phyloP scores from a whole-genome alignment of 1,140 invertebrate genomes.

The Maconellicoccus hirsutus region DNA sequence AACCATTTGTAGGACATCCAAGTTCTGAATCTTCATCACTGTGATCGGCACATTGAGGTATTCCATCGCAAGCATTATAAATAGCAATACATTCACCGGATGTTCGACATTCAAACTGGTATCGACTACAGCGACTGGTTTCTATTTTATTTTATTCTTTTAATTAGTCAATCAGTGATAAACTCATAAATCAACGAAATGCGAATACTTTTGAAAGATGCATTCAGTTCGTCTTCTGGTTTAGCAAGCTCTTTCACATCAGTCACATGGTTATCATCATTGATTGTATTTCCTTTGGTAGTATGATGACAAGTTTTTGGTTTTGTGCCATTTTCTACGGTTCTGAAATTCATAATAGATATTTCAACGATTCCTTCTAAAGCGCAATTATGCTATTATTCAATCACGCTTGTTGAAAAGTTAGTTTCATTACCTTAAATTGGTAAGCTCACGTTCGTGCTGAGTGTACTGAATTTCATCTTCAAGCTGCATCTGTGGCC shows the following conservation, averaged over 20 bases:
- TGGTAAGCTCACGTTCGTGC: conserved; percentile 65
- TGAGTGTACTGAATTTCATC: conserved; percentile 57
- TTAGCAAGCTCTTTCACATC: background rate
- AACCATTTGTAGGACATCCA: conserved; percentile 45
- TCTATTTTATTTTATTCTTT: no score
- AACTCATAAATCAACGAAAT: no score
- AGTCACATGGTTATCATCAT: background rate
- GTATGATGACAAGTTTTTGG: background rate
- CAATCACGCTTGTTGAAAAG: no score
- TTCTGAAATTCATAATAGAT: background rate
- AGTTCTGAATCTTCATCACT: conserved; percentile 78
- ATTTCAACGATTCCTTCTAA: no score
- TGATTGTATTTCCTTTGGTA: background rate
- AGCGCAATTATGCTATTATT: no score
- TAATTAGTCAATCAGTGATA: no score
- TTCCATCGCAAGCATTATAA: conserved; percentile 91
- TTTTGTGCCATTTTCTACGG: background rate
- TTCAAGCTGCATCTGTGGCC: conserved; percentile 44
- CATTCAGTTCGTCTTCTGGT: background rate
- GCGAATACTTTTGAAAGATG: background rate
- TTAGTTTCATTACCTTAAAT: conserved; percentile 57
- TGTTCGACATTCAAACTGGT: conserved; percentile 76
- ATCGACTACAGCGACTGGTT: conserved; percentile 48
- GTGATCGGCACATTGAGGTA: conserved; percentile 82
- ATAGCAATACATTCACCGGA: conserved; percentile 85